Evolutionary conservation across 2,888 invertebrate species (phyloP), one percentile per base, ranked within the genome.

Genomic region (Archaeoteleia sp.): DNA sequence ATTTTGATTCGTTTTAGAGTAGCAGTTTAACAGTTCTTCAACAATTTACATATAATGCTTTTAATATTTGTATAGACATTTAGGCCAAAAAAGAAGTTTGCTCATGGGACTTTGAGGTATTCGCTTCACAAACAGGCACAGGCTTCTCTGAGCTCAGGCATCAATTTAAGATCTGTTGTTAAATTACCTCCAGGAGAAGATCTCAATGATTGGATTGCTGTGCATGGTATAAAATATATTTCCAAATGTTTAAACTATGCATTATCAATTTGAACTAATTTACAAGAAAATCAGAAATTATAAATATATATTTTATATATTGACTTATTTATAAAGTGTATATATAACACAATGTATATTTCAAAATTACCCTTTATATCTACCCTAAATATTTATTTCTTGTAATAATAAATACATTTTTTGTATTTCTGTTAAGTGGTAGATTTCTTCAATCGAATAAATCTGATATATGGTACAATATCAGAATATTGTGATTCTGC

Each of bases 371-470:
- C n/a, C n/a, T n/a, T n/a, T n/a, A n/a, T n/a, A n/a, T n/a, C n/a
- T n/a, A n/a, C n/a, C n/a, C n/a, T n/a, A n/a, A n/a, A n/a, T n/a
- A n/a, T n/a, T n/a, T n/a, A n/a, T n/a, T 40, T 12, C 12, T 17
- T 42, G 15, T 12, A 20, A 4, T 30, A 34, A 23, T 8, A 13
- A 34, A 45, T 27, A 10, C 20, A 12, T 20, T 32, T 39, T 35
- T 45, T 27, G 8, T 57, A 55, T 62, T 76, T 57, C 54, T 70
- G 87, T 88, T 49, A 85, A 95, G 95, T 96, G 74, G 96, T 96
- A 23, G 96, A 96, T 82, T 96, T 96, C 84, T 96, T 96, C 86
- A 96, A 96, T 85, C 90, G 96, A 78, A 95, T 96, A 74, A 96
- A 96, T 86, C 87, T 96, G 37, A 93, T 96, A 74, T 96, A 96